Conservation (phyloP, 2,888 invertebrate genomes). For the Zelleria hepariella region DNA sequence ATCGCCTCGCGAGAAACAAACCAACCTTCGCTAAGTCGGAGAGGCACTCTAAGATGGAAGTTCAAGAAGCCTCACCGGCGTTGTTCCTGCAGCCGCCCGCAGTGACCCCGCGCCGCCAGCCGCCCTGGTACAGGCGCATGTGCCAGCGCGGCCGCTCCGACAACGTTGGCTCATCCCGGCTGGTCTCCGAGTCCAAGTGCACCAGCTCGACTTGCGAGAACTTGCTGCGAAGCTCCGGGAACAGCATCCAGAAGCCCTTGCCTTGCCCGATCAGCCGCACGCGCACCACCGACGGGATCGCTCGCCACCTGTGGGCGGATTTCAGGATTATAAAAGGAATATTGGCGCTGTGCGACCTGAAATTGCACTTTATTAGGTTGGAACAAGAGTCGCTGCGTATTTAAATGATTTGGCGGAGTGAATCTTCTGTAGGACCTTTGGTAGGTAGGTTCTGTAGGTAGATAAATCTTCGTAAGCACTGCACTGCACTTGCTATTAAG, state of each 20-base stretch:
- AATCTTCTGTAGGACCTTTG: too few relatives aligned
- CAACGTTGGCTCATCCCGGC: slow-evolving; percentile 85
- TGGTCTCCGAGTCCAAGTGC: slow-evolving; percentile 89
- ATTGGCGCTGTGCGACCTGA: too few relatives aligned
- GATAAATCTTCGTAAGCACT: too few relatives aligned
- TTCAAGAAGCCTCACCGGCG: slow-evolving; percentile 71
- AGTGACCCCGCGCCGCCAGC: slow-evolving; percentile 89
- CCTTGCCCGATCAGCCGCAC: slow-evolving; percentile 78
- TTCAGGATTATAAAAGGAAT: too few relatives aligned
- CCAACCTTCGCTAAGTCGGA: too few relatives aligned
- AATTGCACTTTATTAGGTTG: too few relatives aligned
- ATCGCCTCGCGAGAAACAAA: too few relatives aligned
- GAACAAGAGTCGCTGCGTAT: too few relatives aligned
- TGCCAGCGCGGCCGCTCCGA: slow-evolving; percentile 86
- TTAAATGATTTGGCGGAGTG: too few relatives aligned
- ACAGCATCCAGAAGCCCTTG: slow-evolving; percentile 88
- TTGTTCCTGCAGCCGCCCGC: slow-evolving; percentile 93
- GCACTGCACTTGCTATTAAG: too few relatives aligned
- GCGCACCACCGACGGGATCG: slow-evolving; percentile 79
- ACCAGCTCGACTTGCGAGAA: slow-evolving; percentile 88
- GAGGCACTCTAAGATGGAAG: not conserved
- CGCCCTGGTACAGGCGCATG: slow-evolving; percentile 88
- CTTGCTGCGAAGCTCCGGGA: slow-evolving; percentile 84
- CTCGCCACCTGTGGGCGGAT: slow-evolving; percentile 74
- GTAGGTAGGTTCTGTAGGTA: too few relatives aligned